Percentiles rank a stretch among this genome's conserved stretches.
These are phyloP conservation scores for Cyclargus thomasi DNA, from an alignment of 1,140 invertebrate genomes.

Conservation along the genomic window DNA sequence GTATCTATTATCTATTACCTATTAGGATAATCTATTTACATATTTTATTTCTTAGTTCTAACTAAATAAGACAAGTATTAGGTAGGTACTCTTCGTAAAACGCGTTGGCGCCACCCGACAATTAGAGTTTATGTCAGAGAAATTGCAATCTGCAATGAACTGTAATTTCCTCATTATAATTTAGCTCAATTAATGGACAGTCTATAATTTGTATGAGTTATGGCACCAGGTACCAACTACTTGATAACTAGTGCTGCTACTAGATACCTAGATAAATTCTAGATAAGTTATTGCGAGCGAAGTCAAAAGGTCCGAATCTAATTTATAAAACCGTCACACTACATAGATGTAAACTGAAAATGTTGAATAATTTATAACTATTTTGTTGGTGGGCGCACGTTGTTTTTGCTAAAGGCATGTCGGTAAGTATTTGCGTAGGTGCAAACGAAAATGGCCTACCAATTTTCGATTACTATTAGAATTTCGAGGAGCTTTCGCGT, in stretches of 20 bases:
- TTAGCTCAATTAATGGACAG: slow-evolving; percentile 26
- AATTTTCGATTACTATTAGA: too few species aligned
- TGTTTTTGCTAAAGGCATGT: slow-evolving; percentile 17
- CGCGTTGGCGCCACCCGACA: slow-evolving; percentile 21
- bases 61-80: too few species aligned
- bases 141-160: slow-evolving; percentile 22
- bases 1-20: too few species aligned
- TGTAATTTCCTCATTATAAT: slow-evolving; percentile 17
- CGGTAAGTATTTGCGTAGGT: slow-evolving; percentile 20
- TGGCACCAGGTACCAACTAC: too few species aligned
- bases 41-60: too few species aligned
- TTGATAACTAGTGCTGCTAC: too few species aligned
- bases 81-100: slow-evolving; percentile 2
- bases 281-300: slow-evolving; percentile 17
- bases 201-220: too few species aligned
- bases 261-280: slow-evolving; percentile 23
- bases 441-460: slow-evolving; percentile 9
- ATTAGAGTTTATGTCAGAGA: slow-evolving; percentile 27
- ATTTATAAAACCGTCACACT: background rate
- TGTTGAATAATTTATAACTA: slow-evolving; percentile 21
- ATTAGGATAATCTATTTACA: too few species aligned
- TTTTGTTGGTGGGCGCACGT: slow-evolving; percentile 18
- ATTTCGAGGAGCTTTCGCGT: too few species aligned
- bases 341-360: slow-evolving; percentile 2
- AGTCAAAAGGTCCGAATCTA: background rate